phyloP scores from a whole-genome alignment of 1,140 invertebrate genomes.

The Dendroctonus valens region DNA sequence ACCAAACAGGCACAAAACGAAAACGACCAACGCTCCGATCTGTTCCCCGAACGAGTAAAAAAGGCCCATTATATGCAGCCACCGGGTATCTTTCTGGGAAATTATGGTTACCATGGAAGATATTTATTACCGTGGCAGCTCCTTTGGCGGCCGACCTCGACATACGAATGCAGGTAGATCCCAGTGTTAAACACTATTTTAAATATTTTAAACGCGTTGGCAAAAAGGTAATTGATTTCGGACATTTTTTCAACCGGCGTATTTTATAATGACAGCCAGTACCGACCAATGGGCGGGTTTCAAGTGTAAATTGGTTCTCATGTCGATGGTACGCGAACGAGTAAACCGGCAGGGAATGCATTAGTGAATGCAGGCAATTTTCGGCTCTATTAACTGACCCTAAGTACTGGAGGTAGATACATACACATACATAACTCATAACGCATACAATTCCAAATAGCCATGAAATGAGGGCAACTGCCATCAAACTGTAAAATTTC shows the following conservation, averaged over 20 bases:
- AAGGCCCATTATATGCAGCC: constrained; percentile 18
- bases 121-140: constrained; percentile 20
- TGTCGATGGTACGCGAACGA: no score
- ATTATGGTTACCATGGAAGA: constrained; percentile 20
- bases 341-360: no score
- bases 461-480: no score
- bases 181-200: constrained; percentile 25
- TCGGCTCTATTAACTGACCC: no score
- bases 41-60: constrained; percentile 19
- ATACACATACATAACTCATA: no score
- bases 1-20: constrained; percentile 1
- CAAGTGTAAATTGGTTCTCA: not conserved
- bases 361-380: no score
- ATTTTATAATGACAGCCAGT: constrained; percentile 15
- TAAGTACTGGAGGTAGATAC: no score
- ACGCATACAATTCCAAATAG: no score
- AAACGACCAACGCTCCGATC: not conserved
- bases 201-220: constrained; percentile 24
- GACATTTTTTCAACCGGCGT: constrained; percentile 10
- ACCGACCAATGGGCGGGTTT: not conserved
- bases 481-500: no score
- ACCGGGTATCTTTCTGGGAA: constrained; percentile 25
- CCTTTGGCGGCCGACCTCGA: constrained; percentile 21
- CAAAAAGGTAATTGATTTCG: constrained; percentile 23
- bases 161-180: constrained; percentile 18